These are phyloP conservation scores for Agrochola lota DNA, from an alignment of 2,888 invertebrate genomes.

Conservation along the genomic window DNA sequence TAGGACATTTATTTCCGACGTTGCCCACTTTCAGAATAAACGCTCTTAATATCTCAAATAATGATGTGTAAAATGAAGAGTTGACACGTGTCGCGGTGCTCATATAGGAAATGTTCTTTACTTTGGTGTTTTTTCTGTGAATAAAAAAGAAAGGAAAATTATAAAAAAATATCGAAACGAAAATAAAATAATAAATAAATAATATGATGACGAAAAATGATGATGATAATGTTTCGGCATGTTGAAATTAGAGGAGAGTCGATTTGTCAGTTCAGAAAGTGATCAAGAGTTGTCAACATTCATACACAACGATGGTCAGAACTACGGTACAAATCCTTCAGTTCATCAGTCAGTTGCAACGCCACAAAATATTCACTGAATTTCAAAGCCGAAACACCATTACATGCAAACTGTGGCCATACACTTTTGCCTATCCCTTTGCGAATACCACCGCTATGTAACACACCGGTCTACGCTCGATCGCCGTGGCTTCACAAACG, in stretches of 20 bases:
- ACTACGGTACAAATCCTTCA: background rate
- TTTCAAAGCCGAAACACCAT: background rate
- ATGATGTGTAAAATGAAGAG: no score
- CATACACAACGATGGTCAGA: background rate
- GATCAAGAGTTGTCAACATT: background rate
- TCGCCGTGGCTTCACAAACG: slow-evolving; percentile 17
- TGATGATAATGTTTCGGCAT: background rate
- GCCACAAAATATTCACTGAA: background rate
- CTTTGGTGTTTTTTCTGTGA: background rate
- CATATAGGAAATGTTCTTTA: background rate
- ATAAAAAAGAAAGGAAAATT: background rate
- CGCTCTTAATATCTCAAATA: no score
- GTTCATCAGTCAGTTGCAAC: background rate
- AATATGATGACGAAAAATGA: background rate
- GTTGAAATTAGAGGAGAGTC: background rate
- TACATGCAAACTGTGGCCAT: background rate
- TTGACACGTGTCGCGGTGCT: no score
- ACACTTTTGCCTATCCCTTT: background rate
- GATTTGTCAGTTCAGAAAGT: background rate
- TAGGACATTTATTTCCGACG: no score
- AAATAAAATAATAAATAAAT: background rate
- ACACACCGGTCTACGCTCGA: slow-evolving; percentile 13
- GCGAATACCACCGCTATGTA: background rate
- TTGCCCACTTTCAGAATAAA: no score
- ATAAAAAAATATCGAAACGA: no score